Evolutionary conservation across 2,888 invertebrate species (phyloP).

Genomic region (Heliothis peltigera): DNA sequence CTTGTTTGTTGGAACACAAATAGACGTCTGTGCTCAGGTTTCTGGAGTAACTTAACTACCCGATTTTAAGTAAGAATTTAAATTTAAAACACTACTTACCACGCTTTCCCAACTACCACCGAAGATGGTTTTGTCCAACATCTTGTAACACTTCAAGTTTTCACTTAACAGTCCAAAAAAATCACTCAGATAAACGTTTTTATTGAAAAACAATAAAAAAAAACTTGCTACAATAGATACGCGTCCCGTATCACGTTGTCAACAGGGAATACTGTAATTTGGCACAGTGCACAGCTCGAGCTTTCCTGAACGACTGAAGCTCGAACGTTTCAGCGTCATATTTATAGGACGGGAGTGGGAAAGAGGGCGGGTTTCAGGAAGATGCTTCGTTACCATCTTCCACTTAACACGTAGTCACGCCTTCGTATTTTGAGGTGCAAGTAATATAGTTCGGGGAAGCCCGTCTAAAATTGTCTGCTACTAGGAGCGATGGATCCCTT

Average conservation of each 20-base stretch:
- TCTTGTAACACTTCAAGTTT: conserved; percentile 67
- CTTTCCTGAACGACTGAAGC: conserved; percentile 87
- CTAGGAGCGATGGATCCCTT: conserved; percentile 65
- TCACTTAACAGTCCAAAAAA: conserved; percentile 66
- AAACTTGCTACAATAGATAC: conserved; percentile 62
- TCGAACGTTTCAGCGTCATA: conserved; percentile 80
- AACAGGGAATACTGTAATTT: conserved; percentile 75
- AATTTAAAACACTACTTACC: conserved; percentile 74
- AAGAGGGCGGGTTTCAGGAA: conserved; percentile 85
- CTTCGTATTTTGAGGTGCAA: conserved; percentile 77
- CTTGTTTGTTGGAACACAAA: conserved; percentile 46
- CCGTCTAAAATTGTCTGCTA: conserved; percentile 76
- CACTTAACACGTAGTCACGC: conserved; percentile 84
- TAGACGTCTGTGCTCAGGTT: conserved; percentile 22
- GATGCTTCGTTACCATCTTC: conserved; percentile 76
- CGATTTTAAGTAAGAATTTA: conserved; percentile 26
- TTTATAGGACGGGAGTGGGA: conserved; percentile 80
- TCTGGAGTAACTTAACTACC: conserved; percentile 1
- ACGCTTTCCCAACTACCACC: conserved; percentile 89
- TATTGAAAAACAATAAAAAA: conserved; percentile 57
- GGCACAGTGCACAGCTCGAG: conserved; percentile 82
- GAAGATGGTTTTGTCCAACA: conserved; percentile 86
- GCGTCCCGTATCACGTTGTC: conserved; percentile 81
- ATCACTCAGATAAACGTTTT: conserved; percentile 63
- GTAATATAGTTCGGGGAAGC: conserved; percentile 86